Evolutionary conservation across 1,140 invertebrate species (phyloP), one percentile per base, ranked within the genome.

Genomic region (Cydia fagiglandana): DNA sequence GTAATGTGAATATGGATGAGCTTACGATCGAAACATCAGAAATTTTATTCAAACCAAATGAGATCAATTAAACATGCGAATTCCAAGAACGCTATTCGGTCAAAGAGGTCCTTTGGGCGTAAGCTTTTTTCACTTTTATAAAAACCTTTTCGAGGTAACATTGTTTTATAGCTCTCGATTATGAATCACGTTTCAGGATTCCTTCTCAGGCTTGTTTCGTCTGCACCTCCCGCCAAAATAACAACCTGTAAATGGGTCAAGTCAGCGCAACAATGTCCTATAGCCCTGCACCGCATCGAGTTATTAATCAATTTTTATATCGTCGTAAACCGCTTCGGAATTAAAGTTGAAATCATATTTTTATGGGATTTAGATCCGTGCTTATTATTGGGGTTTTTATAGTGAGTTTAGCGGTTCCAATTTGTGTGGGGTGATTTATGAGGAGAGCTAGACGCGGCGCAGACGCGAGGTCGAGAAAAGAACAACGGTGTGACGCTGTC

Each of bases 231-330:
- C 83, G 89, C 86, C 88, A 89, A 91, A 90, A 91, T 89, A 89
- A 83, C 73, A 81, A 78, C 68, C 80, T 75, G 73, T 80, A 90
- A 86, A 89, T 90, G 84, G 88, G 88, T 88, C 88, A 89, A 81
- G 88, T 88, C 88, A 89, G 80, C 80, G 87, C 88, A 90, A 89
- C 88, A 87, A 79, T 87, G 88, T 90, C 73, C 80, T 73, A 83
- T 84, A 79, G 73, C 73, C 73, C 83, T 80, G 77, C 86, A 85
- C 84, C 86, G 75, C 82, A 78, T 70, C 76, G 17, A 81, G 84
- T 87, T 91, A 88, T 91, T 92, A 92, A 92, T 92, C 89, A 92
- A 92, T 41, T 87, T 91, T 90, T 87, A 92, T 82, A 85, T 74
- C 84, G 79, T 89, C 90, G 87, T 92, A 90, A 90, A 91, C 86